phyloP scores from a whole-genome alignment of 1,140 invertebrate genomes.

The Neuroterus valhalla region DNA sequence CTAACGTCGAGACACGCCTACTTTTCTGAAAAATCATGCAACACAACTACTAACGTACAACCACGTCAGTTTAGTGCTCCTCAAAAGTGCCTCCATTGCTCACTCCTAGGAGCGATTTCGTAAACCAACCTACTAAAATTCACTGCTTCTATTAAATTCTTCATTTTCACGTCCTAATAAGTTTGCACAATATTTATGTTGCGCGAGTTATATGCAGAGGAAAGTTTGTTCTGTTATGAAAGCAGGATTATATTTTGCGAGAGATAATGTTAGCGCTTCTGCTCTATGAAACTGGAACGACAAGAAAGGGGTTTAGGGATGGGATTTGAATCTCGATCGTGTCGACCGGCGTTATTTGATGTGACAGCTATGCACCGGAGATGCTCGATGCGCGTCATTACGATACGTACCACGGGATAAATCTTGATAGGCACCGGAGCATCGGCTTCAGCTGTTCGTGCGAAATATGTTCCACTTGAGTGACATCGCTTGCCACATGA shows the following conservation, averaged over 20 bases:
- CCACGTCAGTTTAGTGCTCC: no score
- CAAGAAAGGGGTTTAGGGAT: not conserved
- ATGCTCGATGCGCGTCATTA: conserved; percentile 54
- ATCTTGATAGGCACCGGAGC: conserved; percentile 41
- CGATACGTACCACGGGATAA: conserved; percentile 47
- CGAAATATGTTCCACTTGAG: conserved; percentile 41
- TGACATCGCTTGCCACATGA: conserved; percentile 28
- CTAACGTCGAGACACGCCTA: no score
- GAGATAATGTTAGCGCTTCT: not conserved
- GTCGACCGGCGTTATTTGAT: conserved; percentile 49
- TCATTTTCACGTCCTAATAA: no score
- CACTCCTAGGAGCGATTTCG: no score
- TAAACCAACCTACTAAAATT: no score
- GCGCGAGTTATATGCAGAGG: not conserved
- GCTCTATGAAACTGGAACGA: conserved; percentile 2
- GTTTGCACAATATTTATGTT: no score
- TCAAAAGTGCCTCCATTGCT: no score
- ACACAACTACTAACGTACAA: no score
- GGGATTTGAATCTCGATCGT: conserved; percentile 54
- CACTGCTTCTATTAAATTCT: no score
- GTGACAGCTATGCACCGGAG: conserved; percentile 58
- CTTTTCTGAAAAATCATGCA: no score
- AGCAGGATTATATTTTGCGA: not conserved
- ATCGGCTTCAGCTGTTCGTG: conserved; percentile 45
- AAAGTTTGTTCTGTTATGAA: not conserved